phyloP scores from a whole-genome alignment of 2,797 vertebrate genomes.

The Eutrigla gurnardus region DNA sequence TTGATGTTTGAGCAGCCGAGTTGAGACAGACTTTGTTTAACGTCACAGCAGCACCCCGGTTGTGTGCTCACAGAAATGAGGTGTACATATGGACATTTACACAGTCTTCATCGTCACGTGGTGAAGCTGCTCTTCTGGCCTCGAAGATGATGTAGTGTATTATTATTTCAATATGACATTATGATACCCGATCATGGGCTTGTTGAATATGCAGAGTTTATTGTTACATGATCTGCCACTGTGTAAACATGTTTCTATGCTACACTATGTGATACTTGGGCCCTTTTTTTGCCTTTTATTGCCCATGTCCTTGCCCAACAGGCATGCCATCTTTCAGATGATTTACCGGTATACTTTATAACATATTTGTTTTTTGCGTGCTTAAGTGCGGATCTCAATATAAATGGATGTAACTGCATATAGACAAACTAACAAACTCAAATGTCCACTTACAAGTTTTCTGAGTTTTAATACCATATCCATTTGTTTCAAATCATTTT shows the following conservation, averaged over 20 bases:
- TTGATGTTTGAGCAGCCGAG: background rate
- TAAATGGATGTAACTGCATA: background rate
- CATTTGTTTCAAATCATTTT: background rate
- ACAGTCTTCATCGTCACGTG: no score
- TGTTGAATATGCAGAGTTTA: background rate
- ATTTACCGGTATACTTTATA: background rate
- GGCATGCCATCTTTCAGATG: background rate
- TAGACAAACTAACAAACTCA: background rate
- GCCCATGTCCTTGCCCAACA: background rate
- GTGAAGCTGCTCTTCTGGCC: background rate
- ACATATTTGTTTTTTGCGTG: fast-evolving
- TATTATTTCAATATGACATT: background rate
- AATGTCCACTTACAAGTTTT: background rate
- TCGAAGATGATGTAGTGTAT: no score
- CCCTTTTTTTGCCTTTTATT: background rate
- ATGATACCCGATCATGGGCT: background rate
- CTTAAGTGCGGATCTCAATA: background rate
- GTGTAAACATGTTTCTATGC: background rate
- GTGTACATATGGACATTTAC: background rate
- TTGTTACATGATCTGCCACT: background rate
- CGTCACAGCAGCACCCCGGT: background rate
- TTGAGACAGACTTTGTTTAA: conserved; percentile 3
- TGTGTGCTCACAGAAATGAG: background rate
- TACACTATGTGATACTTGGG: background rate
- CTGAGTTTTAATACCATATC: background rate